phyloP scores from a whole-genome alignment of 1,140 invertebrate species.

The Chelonus insularis region DNA sequence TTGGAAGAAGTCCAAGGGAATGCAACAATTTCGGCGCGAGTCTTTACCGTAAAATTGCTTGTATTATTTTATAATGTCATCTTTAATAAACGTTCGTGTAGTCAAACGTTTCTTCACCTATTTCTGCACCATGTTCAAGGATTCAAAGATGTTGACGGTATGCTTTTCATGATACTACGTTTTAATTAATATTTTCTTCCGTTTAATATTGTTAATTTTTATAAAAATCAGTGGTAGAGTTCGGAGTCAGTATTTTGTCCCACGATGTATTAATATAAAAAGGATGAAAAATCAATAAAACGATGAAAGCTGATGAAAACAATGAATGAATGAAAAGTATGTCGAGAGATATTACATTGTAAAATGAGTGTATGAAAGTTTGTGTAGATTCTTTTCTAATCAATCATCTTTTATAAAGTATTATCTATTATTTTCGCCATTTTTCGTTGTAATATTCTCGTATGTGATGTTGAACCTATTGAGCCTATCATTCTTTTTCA shows the following conservation, averaged over 20 bases:
- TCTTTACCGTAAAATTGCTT: neutral
- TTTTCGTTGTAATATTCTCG: too few species aligned
- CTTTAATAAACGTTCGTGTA: too few species aligned
- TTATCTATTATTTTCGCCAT: too few species aligned
- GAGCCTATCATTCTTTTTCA: too few species aligned
- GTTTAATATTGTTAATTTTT: neutral
- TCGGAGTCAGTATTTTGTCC: neutral
- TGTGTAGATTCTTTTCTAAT: neutral
- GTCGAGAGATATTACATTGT: neutral
- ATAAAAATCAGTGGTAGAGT: neutral
- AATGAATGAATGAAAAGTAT: neutral
- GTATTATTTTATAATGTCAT: too few species aligned
- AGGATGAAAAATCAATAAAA: neutral
- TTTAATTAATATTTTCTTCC: neutral
- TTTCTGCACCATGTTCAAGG: too few species aligned
- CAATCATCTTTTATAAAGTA: too few species aligned
- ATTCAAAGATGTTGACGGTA: too few species aligned
- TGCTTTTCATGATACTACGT: too few species aligned
- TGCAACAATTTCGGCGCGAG: constrained; percentile 48
- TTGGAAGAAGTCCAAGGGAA: constrained; percentile 44
- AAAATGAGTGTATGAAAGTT: neutral
- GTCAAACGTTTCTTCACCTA: too few species aligned
- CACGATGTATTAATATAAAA: neutral
- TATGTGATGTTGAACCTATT: too few species aligned
- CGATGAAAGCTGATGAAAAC: neutral